Evolutionary conservation across 2,888 invertebrate species (phyloP).

Genomic region (Litoditis marina): DNA sequence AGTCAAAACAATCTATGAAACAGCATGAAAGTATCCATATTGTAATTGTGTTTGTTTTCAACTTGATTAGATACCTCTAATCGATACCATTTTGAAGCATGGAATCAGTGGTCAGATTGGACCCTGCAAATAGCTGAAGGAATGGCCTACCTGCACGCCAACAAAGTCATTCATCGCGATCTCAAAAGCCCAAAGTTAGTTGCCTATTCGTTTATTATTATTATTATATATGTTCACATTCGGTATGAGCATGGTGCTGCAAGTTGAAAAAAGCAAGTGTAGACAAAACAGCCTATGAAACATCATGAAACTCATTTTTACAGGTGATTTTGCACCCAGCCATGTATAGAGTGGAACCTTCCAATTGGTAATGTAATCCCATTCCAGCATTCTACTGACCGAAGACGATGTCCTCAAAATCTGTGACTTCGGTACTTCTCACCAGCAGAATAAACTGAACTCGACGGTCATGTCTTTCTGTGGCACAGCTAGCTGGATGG

Average conservation of each 20-base stretch:
- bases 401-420: conserved; percentile 75
- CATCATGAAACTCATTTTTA: background rate
- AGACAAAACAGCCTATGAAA: background rate
- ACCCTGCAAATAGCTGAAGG: conserved; percentile 90
- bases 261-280: conserved; percentile 1
- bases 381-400: conserved; percentile 64
- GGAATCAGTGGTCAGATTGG: conserved; percentile 61
- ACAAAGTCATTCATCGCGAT: conserved; percentile 96
- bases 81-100: too few species aligned
- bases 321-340: too few species aligned
- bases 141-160: conserved; percentile 90
- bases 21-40: too few species aligned
- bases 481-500: conserved; percentile 90
- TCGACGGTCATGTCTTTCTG: conserved; percentile 91
- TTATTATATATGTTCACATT: too few species aligned
- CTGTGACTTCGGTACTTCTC: conserved; percentile 91
- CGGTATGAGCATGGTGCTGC: too few species aligned
- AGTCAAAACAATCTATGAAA: too few species aligned
- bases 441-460: conserved; percentile 38
- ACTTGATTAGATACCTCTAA: background rate
- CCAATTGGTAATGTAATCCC: too few species aligned
- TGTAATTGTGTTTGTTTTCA: background rate
- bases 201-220: too few species aligned
- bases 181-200: conserved; percentile 97
- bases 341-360: too few species aligned